phyloP scores from a whole-genome alignment of 1,140 invertebrate species.

The Eupeodes corollae region DNA sequence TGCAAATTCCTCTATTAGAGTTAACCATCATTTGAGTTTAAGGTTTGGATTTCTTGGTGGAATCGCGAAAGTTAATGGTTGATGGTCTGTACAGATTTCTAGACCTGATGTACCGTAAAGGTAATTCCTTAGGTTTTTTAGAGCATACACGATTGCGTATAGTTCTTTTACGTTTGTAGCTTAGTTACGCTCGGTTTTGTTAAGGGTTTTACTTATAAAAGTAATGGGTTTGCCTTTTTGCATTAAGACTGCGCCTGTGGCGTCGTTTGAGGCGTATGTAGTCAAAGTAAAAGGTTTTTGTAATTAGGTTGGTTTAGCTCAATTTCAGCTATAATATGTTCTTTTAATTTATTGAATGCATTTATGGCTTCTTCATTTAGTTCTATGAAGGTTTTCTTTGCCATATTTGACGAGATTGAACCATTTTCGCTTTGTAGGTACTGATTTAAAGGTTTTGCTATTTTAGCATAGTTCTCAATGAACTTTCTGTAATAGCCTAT shows the following conservation, averaged over 20 bases:
- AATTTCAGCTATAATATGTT: slow-evolving; percentile 24
- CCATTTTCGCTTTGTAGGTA: slow-evolving; percentile 11
- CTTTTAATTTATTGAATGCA: slow-evolving; percentile 34
- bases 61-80: slow-evolving; percentile 33
- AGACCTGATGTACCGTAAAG: slow-evolving; percentile 15
- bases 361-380: slow-evolving; percentile 10
- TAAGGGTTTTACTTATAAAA: slow-evolving; percentile 24
- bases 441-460: slow-evolving; percentile 16
- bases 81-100: slow-evolving; percentile 24
- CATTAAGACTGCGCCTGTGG: slow-evolving; percentile 23
- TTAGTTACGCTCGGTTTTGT: slow-evolving; percentile 22
- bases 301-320: slow-evolving; percentile 30
- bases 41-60: slow-evolving; percentile 27
- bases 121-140: slow-evolving; percentile 31
- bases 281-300: slow-evolving; percentile 18
- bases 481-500: slow-evolving; percentile 18
- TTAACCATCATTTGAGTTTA: slow-evolving; percentile 32
- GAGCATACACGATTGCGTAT: slow-evolving; percentile 24
- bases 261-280: slow-evolving; percentile 16
- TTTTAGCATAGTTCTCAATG: slow-evolving; percentile 13
- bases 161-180: slow-evolving; percentile 18
- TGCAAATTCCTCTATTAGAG: slow-evolving; percentile 21
- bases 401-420: slow-evolving; percentile 5
- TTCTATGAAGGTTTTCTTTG: slow-evolving; percentile 1
- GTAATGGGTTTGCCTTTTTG: slow-evolving; percentile 16